These are phyloP conservation scores for Rana temporaria DNA, from an alignment of 2,113 vertebrate species.

Conservation along the genomic window DNA sequence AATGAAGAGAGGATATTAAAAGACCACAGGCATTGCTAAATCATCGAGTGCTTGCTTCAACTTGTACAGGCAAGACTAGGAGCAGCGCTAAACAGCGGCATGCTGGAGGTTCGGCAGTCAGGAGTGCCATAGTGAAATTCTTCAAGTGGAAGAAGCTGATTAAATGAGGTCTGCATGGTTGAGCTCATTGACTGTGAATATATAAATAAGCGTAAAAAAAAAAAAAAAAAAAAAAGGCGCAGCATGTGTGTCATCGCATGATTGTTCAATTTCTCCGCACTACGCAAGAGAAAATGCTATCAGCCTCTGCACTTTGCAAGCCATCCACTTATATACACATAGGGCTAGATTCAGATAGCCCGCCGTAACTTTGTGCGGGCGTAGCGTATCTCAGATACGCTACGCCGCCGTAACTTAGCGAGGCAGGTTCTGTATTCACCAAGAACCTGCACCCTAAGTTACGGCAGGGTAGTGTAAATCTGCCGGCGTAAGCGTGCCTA, in stretches of 20 bases:
- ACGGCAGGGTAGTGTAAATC: too few species aligned
- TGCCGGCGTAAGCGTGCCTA: too few species aligned
- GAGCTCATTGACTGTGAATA: conserved; percentile 26
- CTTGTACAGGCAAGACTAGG: not conserved
- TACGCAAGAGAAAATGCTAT: conserved; percentile 13
- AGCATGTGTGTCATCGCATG: not conserved
- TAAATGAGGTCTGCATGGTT: conserved; percentile 57
- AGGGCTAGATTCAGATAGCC: too few species aligned
- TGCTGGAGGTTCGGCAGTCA: conserved; percentile 1
- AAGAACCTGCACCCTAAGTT: too few species aligned
- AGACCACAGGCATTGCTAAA: conserved; percentile 1
- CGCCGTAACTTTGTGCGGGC: too few species aligned
- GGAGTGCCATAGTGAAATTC: conserved; percentile 60
- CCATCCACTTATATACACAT: not conserved
- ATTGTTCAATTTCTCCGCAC: conserved; percentile 29
- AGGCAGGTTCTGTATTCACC: too few species aligned
- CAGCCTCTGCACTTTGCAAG: not conserved
- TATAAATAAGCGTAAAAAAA: conserved; percentile 60
- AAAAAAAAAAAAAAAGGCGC: conserved; percentile 48
- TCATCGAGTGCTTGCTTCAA: conserved; percentile 3
- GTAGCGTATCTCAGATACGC: too few species aligned
- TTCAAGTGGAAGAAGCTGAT: conserved; percentile 59
- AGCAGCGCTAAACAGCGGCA: not conserved
- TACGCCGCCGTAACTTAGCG: too few species aligned
- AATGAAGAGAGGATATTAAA: conserved; percentile 12